These are phyloP conservation scores for Rattus rattus DNA, from an alignment of 2,113 vertebrate genomes.

Conservation along the genomic window DNA sequence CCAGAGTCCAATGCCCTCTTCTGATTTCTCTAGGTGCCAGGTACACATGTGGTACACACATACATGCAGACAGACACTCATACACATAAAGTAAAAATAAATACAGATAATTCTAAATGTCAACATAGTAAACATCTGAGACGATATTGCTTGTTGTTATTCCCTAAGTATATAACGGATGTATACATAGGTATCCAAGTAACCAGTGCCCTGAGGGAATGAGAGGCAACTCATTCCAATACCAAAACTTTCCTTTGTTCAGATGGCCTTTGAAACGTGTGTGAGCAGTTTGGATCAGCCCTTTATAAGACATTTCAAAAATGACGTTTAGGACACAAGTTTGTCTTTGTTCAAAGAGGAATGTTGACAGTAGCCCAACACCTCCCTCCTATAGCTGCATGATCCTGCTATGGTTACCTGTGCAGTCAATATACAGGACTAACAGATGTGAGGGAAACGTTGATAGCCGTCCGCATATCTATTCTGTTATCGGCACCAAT, in stretches of 20 bases:
- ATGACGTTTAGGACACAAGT: neutral
- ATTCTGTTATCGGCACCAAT: neutral
- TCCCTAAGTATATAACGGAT: neutral
- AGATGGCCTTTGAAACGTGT: neutral
- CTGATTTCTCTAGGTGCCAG: neutral
- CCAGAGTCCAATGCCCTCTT: neutral
- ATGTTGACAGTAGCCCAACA: neutral
- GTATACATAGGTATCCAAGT: neutral
- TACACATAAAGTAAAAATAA: neutral
- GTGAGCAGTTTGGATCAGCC: neutral
- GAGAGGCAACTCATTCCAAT: neutral
- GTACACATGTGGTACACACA: neutral
- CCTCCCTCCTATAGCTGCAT: neutral
- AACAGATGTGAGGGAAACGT: neutral
- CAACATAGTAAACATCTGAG: neutral
- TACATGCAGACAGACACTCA: neutral
- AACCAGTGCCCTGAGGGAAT: neutral
- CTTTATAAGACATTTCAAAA: neutral
- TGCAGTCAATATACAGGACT: neutral
- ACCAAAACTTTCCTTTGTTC: neutral
- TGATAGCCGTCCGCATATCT: neutral
- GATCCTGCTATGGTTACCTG: neutral
- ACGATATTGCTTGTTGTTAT: neutral
- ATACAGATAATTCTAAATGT: neutral
- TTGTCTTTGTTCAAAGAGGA: slow-evolving; percentile 16